A percentile compares a stretch with the other conserved stretches of the same genome.
These are phyloP conservation scores for Ivindomyrus marchei DNA, from an alignment of 2,113 vertebrate genomes.

Conservation along the genomic window DNA sequence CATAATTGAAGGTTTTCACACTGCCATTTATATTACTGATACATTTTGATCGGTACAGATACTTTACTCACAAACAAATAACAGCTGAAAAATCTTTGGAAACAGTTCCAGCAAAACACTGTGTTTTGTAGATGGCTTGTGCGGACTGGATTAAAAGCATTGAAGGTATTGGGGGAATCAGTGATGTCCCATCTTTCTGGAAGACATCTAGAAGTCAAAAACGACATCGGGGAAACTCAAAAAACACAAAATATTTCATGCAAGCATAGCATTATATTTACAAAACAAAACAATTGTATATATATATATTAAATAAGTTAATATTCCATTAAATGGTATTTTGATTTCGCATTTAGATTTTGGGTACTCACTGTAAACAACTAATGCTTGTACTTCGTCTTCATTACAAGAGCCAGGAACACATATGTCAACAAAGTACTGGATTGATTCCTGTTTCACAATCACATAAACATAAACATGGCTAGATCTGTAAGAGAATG, in stretches of 20 bases:
- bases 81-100: constrained; percentile 48
- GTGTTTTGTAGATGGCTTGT: constrained; percentile 50
- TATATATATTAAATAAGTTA: neutral
- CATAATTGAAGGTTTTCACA: neutral
- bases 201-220: constrained; percentile 55
- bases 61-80: constrained; percentile 66
- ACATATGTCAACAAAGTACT: constrained; percentile 71
- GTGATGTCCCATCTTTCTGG: constrained; percentile 52
- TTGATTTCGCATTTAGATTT: neutral
- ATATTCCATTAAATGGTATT: neutral
- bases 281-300: neutral
- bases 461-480: neutral
- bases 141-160: constrained; percentile 53
- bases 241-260: neutral
- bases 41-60: neutral
- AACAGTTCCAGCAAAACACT: constrained; percentile 43
- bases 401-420: constrained; percentile 69
- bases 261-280: neutral
- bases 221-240: neutral
- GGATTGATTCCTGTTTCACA: constrained; percentile 49
- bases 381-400: constrained; percentile 61
- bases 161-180: constrained; percentile 59
- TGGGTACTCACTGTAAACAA: constrained; percentile 54
- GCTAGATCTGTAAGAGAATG: neutral
- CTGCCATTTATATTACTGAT: neutral